Evolutionary conservation across 2,113 vertebrate species (phyloP).

Genomic region (Rissa tridactyla): DNA sequence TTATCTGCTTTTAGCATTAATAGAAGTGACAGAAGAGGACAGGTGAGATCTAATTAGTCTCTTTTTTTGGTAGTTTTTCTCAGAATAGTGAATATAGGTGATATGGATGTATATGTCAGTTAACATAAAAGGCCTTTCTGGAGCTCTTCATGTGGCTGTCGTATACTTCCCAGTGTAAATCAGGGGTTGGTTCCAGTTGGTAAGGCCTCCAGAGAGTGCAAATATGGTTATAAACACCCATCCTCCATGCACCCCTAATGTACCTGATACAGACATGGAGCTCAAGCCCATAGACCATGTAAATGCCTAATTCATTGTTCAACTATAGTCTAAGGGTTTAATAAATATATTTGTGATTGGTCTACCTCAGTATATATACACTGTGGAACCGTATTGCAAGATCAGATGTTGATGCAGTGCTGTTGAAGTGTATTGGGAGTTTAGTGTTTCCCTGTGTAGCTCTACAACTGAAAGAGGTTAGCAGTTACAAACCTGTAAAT

Average conservation of each 20-base stretch:
- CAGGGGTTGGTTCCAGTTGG: background rate
- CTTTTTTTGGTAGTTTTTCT: background rate
- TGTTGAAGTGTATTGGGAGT: background rate
- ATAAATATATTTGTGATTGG: constrained; percentile 35
- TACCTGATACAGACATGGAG: background rate
- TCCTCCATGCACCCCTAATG: background rate
- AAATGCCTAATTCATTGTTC: constrained; percentile 3
- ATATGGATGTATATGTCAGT: background rate
- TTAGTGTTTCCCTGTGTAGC: constrained; percentile 25
- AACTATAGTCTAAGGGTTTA: constrained; percentile 6
- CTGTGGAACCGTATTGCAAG: constrained; percentile 29
- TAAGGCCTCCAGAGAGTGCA: background rate
- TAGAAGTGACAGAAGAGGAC: background rate
- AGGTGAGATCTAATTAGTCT: background rate
- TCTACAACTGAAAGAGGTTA: background rate
- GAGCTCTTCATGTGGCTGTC: background rate
- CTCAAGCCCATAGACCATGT: background rate
- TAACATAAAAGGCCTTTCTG: background rate
- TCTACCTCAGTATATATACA: constrained; percentile 69
- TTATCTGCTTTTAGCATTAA: background rate
- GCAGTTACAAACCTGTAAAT: background rate
- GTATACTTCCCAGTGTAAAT: background rate
- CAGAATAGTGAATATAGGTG: background rate
- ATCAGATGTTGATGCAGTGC: background rate
- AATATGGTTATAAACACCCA: background rate